Evolutionary conservation across 2,888 invertebrate species (phyloP).

Genomic region (Troides helena): DNA sequence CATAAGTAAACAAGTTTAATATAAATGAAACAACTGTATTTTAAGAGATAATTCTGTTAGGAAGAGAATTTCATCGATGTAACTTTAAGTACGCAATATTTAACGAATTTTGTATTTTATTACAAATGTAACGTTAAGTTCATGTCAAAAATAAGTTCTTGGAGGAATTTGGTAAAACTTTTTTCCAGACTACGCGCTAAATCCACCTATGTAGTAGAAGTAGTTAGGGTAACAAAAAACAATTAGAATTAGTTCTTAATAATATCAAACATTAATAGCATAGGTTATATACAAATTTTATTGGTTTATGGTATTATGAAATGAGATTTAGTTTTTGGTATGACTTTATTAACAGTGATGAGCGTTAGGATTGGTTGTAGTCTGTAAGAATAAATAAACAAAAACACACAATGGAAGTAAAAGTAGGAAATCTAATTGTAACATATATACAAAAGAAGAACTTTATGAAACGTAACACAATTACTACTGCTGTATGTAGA

Average conservation of each 20-base stretch:
- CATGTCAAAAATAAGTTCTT: neutral
- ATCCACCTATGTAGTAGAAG: neutral
- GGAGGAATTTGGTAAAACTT: neutral
- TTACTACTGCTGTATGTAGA: too few relatives aligned
- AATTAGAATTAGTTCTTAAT: slow-evolving; percentile 2
- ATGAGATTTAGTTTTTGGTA: neutral
- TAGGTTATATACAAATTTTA: neutral
- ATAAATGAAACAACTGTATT: too few relatives aligned
- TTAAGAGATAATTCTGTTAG: too few relatives aligned
- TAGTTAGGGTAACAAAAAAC: neutral
- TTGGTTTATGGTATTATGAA: slow-evolving; percentile 1
- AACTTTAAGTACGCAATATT: neutral
- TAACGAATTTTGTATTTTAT: neutral
- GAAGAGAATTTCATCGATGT: neutral
- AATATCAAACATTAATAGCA: slow-evolving; percentile 13
- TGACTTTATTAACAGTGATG: neutral
- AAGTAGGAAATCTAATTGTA: neutral
- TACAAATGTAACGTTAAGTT: neutral
- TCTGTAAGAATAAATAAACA: neutral
- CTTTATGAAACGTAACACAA: too few relatives aligned
- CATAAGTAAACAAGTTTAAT: neutral
- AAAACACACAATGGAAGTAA: neutral
- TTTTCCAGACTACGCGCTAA: neutral
- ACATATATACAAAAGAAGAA: too few relatives aligned
- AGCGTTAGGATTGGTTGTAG: neutral